A percentile compares a stretch with the other conserved stretches of the same genome.
Conservation (phyloP, 2,113 vertebrate genomes). For the Tinamus guttatus region DNA sequence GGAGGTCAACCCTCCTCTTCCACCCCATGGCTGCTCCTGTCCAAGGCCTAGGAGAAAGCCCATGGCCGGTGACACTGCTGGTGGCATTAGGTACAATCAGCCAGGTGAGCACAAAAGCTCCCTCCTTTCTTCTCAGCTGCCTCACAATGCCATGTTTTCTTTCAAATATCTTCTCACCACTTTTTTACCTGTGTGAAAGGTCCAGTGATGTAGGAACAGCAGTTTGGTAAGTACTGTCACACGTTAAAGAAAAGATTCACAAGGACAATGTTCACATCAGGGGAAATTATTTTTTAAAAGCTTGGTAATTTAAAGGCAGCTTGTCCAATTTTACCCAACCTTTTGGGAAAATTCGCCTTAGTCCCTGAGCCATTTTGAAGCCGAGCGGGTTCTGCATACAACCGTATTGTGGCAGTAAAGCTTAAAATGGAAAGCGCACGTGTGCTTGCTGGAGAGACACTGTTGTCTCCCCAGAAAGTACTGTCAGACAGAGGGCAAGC, state of each 20-base stretch:
- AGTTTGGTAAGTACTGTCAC: neutral
- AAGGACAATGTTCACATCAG: neutral
- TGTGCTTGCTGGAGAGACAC: neutral
- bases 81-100: neutral
- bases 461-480: neutral
- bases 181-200: neutral
- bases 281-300: neutral
- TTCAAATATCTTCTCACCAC: neutral
- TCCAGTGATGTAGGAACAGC: neutral
- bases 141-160: neutral
- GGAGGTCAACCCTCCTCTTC: neutral
- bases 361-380: neutral
- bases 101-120: neutral
- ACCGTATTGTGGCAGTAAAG: neutral
- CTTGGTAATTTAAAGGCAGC: neutral
- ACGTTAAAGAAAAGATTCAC: neutral
- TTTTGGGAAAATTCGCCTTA: neutral
- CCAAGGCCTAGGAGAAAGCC: neutral
- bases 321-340: neutral
- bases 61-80: neutral
- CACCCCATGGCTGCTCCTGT: neutral
- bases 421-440: neutral
- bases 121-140: neutral
- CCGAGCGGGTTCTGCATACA: neutral
- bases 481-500: fast-evolving